phyloP scores from a whole-genome alignment of 2,113 vertebrate genomes.

The Chionis minor region DNA sequence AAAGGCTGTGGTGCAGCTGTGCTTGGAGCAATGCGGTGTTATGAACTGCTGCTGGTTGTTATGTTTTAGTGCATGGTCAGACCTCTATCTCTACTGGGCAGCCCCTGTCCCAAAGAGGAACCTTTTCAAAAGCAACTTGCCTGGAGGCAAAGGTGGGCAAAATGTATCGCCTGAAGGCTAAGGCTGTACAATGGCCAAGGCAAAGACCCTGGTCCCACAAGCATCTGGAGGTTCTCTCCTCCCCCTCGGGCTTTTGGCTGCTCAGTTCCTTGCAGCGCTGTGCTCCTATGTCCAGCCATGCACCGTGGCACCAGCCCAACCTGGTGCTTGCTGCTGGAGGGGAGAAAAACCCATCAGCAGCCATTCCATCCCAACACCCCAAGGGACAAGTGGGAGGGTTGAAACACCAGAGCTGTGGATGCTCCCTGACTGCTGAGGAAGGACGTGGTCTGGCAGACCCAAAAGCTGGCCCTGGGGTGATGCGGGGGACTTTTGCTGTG shows the following conservation, averaged over 20 bases:
- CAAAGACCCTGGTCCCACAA: not conserved
- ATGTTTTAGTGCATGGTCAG: not conserved
- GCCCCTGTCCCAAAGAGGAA: not conserved
- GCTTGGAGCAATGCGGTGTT: fast-evolving
- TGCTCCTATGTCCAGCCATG: not conserved
- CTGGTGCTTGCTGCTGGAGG: not conserved
- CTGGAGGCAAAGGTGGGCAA: not conserved
- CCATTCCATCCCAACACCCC: not conserved
- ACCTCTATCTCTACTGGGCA: not conserved
- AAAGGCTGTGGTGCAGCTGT: not conserved
- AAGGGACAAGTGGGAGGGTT: not conserved
- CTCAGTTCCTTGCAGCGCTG: not conserved
- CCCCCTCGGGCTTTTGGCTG: not conserved
- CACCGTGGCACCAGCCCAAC: not conserved
- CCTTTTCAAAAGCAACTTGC: not conserved
- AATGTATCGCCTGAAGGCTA: not conserved
- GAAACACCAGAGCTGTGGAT: not conserved
- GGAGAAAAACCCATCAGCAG: not conserved
- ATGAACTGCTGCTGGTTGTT: not conserved
- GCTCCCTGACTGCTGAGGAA: not conserved
- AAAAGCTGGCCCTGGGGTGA: not conserved
- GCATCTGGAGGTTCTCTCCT: not conserved
- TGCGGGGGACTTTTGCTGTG: not conserved
- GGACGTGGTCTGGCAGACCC: not conserved
- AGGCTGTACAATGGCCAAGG: not conserved